Base-by-base conservation (phyloP, 2,888 invertebrate genomes). In the Barypeithes pellucidus region DNA sequence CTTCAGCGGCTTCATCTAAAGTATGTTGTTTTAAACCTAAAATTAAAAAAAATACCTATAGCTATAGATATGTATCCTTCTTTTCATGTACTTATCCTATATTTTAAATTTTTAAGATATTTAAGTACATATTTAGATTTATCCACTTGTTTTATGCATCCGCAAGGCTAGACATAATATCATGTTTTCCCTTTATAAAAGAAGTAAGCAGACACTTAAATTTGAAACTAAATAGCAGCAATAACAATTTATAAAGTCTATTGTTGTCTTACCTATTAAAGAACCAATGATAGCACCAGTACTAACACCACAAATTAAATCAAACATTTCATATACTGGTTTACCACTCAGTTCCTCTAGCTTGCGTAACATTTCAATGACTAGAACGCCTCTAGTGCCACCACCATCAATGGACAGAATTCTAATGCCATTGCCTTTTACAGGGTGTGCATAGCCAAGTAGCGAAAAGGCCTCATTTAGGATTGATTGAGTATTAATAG, bases 371-470 rank as follows among this genome's bases (percentile, higher is more conserved):
- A 96, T 91, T 86, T 95, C 94, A 75, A 97, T 90, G 3, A 95
- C 94, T 75, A 96, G 88, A 75, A 97, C 88, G n/a, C 96, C 96
- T 74, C 96, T 89, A 74, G 95, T 92, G 59, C 97, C 97, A 50
- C 97, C 97, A 2, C 97, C 97, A 87, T 97, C 97, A 80, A 97
- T 93, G 0, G 95, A 88, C 62, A 97, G 88, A 67, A 97, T 90
- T 82, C 93, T 88, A 57, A 96, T 92, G 0, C 97, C 96, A 29
- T 89, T 88, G 0, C 92, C 91, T 69, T 89, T 89, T 3, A 93
- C 88, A 4, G 94, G 92, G 57, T 90, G 90, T 0, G 89, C 85
- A 83, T 93, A 89, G 0, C 96, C 96, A 77, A 95, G 84, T 72
- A 95, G 85, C 0, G 94, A 90, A 83, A 92, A 84, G 74, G 92